These are phyloP conservation scores for Pseudobourletiella spinata DNA, from an alignment of 1,140 invertebrate species.

Conservation along the genomic window DNA sequence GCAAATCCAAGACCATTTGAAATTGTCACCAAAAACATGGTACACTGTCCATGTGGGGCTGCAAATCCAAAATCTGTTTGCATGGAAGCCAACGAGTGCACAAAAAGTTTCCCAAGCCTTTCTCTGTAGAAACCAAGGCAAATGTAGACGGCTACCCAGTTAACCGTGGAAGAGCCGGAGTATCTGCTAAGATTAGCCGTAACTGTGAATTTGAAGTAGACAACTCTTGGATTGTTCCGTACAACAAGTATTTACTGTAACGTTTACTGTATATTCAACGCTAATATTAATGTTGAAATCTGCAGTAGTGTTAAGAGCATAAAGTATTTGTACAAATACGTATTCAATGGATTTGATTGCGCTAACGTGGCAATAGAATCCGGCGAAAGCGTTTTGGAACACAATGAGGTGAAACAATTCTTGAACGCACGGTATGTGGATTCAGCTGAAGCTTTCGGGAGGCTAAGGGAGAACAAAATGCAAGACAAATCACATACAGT, in stretches of 20 bases:
- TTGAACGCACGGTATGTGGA: constrained; percentile 37
- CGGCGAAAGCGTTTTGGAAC: background rate
- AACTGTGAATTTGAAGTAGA: constrained; percentile 25
- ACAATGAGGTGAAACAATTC: constrained; percentile 35
- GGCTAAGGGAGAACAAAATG: constrained; percentile 32
- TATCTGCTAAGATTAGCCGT: constrained; percentile 18
- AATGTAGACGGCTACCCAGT: constrained; percentile 42
- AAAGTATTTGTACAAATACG: constrained; percentile 43
- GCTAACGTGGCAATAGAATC: constrained; percentile 3
- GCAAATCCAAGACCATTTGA: constrained; percentile 9
- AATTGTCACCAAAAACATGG: constrained; percentile 9
- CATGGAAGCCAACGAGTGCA: constrained; percentile 39
- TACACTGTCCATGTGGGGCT: constrained; percentile 29
- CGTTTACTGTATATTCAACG: constrained; percentile 40
- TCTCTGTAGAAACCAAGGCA: constrained; percentile 37
- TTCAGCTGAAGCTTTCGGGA: constrained; percentile 38
- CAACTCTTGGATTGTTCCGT: constrained; percentile 48
- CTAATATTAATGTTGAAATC: constrained; percentile 46
- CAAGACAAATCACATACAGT: constrained; percentile 36
- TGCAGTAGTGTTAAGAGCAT: constrained; percentile 47
- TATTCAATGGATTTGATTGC: constrained; percentile 28
- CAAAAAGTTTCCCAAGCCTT: constrained; percentile 40
- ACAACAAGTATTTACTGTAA: constrained; percentile 44
- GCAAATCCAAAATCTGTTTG: constrained; percentile 38
- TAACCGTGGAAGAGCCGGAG: constrained; percentile 38